Evolutionary conservation across 2,113 vertebrate species (phyloP).

Genomic region (Pampusana beccarii): DNA sequence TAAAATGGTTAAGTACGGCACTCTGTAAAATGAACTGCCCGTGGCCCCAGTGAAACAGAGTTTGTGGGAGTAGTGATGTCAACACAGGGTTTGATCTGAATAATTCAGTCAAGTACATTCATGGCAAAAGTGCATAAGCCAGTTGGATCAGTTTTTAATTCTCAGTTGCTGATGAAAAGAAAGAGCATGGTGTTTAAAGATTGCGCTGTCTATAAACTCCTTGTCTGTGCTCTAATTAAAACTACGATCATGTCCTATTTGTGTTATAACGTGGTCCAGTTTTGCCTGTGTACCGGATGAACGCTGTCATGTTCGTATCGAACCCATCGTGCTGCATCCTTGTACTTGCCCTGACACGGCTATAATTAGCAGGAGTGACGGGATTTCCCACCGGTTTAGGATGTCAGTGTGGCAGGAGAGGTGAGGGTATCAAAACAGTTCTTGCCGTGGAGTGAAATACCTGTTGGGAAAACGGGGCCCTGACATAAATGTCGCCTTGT

Average conservation of each 20-base stretch:
- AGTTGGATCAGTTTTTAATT: constrained; percentile 51
- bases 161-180: background rate
- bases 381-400: background rate
- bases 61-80: constrained; percentile 53
- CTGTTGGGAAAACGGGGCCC: background rate
- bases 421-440: background rate
- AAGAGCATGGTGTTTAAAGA: background rate
- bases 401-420: background rate
- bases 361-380: background rate
- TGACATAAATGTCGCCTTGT: rapidly evolving
- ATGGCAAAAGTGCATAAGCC: constrained; percentile 25
- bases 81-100: constrained; percentile 25
- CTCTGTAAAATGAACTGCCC: background rate
- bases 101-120: background rate
- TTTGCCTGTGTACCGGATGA: background rate
- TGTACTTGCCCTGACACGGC: background rate
- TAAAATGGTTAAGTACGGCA: background rate
- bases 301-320: background rate
- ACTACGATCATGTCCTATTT: background rate
- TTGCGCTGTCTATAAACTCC: background rate
- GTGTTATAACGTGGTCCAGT: background rate
- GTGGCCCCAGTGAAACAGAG: constrained; percentile 12
- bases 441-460: background rate
- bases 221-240: background rate
- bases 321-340: background rate